These are phyloP conservation scores for Liparis tanakae DNA, from an alignment of 2,797 vertebrate species.

Conservation along the genomic window DNA sequence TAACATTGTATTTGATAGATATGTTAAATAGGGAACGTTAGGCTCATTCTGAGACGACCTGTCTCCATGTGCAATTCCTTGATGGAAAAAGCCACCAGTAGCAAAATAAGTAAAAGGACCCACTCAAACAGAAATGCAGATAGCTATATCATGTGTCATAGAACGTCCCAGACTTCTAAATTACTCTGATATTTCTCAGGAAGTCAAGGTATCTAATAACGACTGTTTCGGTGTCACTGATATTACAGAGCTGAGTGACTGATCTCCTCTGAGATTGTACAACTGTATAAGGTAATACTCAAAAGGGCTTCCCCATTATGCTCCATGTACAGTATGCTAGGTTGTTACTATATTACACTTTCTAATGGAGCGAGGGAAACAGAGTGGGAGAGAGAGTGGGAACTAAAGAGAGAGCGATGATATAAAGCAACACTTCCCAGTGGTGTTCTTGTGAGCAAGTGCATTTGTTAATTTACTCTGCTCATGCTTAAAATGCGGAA, in stretches of 20 bases:
- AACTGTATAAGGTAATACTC: slow-evolving; percentile 54
- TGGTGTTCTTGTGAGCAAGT: slow-evolving; percentile 71
- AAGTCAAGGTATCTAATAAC: slow-evolving; percentile 51
- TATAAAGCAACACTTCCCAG: slow-evolving; percentile 77
- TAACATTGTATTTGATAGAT: not conserved
- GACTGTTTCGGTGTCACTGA: slow-evolving; percentile 37
- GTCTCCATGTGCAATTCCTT: not conserved
- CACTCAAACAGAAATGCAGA: slow-evolving; percentile 17
- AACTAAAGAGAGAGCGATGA: slow-evolving; percentile 65
- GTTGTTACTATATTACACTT: slow-evolving; percentile 64
- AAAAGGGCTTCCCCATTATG: slow-evolving; percentile 66
- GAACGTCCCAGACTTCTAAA: slow-evolving; percentile 28
- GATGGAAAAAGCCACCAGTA: not conserved
- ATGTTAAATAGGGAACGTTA: not conserved
- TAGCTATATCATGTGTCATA: slow-evolving; percentile 16
- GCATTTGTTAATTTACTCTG: slow-evolving; percentile 86
- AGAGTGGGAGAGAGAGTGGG: slow-evolving; percentile 44
- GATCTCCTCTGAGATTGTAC: slow-evolving; percentile 62
- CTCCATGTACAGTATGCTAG: slow-evolving; percentile 48
- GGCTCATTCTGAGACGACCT: not conserved
- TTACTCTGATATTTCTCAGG: slow-evolving; percentile 46
- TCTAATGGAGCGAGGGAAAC: slow-evolving; percentile 47
- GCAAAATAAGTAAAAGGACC: slow-evolving; percentile 16
- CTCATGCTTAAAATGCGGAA: slow-evolving; percentile 82
- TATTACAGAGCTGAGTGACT: slow-evolving; percentile 50